These are phyloP conservation scores for Cryptotermes secundus DNA, from an alignment of 1,140 invertebrate genomes.

Conservation along the genomic window DNA sequence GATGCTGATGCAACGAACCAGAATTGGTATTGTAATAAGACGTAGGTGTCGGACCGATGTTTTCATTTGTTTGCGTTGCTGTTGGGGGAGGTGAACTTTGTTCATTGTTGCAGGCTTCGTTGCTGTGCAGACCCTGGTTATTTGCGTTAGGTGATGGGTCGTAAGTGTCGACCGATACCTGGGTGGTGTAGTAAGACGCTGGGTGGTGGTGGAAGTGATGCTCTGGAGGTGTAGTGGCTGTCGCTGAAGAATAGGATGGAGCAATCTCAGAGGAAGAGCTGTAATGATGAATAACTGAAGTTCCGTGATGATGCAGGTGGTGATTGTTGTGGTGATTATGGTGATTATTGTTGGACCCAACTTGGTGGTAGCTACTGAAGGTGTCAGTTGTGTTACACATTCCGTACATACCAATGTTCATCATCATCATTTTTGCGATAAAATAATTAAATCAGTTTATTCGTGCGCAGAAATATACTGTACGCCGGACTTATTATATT, in stretches of 20 bases:
- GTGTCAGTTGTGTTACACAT: slow-evolving; percentile 52
- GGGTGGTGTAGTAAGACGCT: background rate
- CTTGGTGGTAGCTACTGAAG: slow-evolving; percentile 42
- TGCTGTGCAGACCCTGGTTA: background rate
- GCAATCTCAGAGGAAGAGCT: slow-evolving; percentile 40
- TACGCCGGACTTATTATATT: background rate
- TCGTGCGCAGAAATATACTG: background rate
- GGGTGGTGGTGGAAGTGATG: background rate
- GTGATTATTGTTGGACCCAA: slow-evolving; percentile 48
- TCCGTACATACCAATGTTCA: slow-evolving; percentile 73
- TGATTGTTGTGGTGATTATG: slow-evolving; percentile 44
- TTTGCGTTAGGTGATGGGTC: background rate
- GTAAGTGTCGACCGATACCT: background rate
- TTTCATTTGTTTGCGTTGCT: background rate
- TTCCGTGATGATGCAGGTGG: slow-evolving; percentile 42
- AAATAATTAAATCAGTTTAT: background rate
- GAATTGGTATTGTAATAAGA: background rate
- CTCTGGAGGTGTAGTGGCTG: slow-evolving; percentile 31
- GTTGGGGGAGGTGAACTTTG: background rate
- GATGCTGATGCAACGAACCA: background rate
- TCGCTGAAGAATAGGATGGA: slow-evolving; percentile 13
- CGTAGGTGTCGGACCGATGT: background rate
- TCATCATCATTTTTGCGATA: slow-evolving; percentile 60
- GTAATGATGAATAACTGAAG: slow-evolving; percentile 48
- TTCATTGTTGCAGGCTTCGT: background rate